Conservation (phyloP, 2,888 invertebrate species). For the Leucania comma region DNA sequence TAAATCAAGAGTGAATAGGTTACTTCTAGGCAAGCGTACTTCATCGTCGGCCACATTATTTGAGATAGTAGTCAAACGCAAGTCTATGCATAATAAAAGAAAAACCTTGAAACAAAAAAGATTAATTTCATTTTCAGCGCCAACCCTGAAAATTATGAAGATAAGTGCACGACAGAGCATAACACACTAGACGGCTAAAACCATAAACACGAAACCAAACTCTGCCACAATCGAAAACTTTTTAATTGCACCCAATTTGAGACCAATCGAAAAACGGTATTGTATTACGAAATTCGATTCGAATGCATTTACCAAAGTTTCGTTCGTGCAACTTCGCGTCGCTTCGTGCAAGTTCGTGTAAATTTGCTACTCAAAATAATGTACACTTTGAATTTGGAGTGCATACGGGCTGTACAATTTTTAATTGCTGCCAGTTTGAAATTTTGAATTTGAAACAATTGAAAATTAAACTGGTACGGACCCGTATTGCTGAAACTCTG, state of each 20-base stretch:
- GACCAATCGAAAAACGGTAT: conserved; percentile 86
- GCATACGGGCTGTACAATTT: conserved; percentile 72
- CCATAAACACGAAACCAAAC: conserved; percentile 59
- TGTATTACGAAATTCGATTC: conserved; percentile 80
- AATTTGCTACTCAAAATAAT: conserved; percentile 77
- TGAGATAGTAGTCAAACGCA: no score
- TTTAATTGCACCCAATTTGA: conserved; percentile 87
- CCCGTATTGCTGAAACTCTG: conserved; percentile 1
- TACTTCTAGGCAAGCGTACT: no score
- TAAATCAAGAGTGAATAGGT: no score
- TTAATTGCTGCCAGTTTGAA: conserved; percentile 60
- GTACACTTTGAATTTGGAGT: conserved; percentile 75
- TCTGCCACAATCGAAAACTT: conserved; percentile 77
- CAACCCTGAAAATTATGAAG: conserved; percentile 29
- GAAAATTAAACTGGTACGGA: conserved; percentile 20
- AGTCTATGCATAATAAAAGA: no score
- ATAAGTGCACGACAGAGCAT: conserved; percentile 19
- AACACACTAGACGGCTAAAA: conserved; percentile 37
- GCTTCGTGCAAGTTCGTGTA: conserved; percentile 78
- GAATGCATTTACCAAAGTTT: conserved; percentile 78
- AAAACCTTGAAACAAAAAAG: neutral
- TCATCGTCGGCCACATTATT: no score
- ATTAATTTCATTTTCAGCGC: conserved; percentile 4
- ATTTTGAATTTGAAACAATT: conserved; percentile 51
- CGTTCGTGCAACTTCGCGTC: conserved; percentile 74